These are phyloP conservation scores for Limnodromus scolopaceus DNA, from an alignment of 2,797 vertebrate species.

Conservation along the genomic window DNA sequence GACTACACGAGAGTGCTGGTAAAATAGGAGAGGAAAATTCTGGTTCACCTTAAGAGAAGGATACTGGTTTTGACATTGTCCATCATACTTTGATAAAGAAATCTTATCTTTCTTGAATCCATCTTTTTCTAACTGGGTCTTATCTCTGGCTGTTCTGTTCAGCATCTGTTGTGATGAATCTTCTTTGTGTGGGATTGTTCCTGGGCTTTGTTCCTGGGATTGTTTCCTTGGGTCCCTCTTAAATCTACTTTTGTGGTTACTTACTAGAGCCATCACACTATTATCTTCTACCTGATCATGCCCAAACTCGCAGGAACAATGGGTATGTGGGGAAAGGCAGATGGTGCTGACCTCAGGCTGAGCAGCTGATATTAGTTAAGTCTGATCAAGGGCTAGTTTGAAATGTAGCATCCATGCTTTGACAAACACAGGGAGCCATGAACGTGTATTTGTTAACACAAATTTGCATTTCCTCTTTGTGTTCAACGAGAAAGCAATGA, in stretches of 20 bases:
- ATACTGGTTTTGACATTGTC: neutral
- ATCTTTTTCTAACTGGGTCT: neutral
- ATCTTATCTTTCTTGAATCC: neutral
- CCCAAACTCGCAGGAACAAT: neutral
- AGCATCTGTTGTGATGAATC: neutral
- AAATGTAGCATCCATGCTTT: neutral
- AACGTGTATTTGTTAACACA: neutral
- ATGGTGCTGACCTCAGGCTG: neutral
- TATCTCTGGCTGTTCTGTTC: neutral
- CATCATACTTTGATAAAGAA: neutral
- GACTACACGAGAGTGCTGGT: neutral
- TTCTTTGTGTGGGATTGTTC: neutral
- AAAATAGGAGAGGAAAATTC: neutral
- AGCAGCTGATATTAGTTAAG: neutral
- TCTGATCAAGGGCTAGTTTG: neutral
- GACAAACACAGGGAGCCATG: neutral
- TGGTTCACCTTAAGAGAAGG: neutral
- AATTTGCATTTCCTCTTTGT: neutral
- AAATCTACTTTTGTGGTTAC: neutral
- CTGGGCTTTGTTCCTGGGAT: neutral
- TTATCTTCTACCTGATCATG: neutral
- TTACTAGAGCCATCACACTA: neutral
- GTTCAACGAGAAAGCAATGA: neutral
- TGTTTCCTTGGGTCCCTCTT: neutral
- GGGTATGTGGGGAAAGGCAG: neutral